phyloP scores from a whole-genome alignment of 2,797 vertebrate species.

The Heteromormyrus szaboi region DNA sequence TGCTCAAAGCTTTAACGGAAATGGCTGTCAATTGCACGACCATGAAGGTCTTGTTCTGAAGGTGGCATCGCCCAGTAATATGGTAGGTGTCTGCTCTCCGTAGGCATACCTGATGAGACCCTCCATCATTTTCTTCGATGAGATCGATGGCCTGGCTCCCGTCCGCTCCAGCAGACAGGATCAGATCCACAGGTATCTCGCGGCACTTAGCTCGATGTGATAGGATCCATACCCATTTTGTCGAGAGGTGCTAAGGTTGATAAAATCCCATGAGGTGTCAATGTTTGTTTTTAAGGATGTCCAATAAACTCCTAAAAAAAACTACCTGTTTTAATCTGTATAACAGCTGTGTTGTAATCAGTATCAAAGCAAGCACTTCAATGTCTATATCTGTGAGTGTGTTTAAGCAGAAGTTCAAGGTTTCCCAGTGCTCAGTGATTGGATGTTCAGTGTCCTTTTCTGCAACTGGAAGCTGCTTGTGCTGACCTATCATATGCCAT shows the following conservation, averaged over 20 bases:
- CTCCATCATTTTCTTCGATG: conserved; percentile 98
- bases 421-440: not conserved
- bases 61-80: not conserved
- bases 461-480: not conserved
- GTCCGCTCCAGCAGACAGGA: conserved; percentile 98
- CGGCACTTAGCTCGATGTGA: not conserved
- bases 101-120: conserved; percentile 99
- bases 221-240: not conserved
- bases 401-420: not conserved
- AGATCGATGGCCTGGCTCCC: conserved; percentile 97
- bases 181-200: conserved; percentile 91
- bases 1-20: not conserved
- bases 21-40: not conserved
- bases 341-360: not conserved
- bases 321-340: not conserved
- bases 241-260: not conserved
- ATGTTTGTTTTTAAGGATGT: not conserved
- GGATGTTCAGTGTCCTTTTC: not conserved
- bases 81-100: not conserved
- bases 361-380: not conserved
- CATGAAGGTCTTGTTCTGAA: not conserved
- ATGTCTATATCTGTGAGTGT: not conserved
- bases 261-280: not conserved
- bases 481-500: not conserved
- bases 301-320: not conserved